phyloP scores from a whole-genome alignment of 2,888 invertebrate species.

The Polyommatus iphigenia region DNA sequence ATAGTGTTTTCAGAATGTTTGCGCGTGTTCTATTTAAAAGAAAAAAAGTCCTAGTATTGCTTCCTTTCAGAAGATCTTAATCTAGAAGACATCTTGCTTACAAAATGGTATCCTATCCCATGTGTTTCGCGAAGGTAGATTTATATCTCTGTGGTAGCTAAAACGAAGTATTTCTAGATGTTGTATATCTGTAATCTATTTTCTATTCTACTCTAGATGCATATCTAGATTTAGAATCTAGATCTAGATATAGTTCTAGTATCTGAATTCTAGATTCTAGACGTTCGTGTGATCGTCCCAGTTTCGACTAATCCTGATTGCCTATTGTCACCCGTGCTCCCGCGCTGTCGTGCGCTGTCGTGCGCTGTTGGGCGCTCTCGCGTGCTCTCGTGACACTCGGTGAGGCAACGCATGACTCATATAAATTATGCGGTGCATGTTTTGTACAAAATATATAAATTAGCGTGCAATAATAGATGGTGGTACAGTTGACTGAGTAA shows the following conservation, averaged over 20 bases:
- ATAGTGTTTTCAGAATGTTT: too few species aligned
- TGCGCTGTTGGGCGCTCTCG: conserved; percentile 52
- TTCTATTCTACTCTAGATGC: background rate
- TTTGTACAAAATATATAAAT: conserved; percentile 60
- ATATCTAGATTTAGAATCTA: background rate
- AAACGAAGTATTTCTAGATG: background rate
- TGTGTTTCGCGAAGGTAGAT: too few species aligned
- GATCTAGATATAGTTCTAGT: too few species aligned
- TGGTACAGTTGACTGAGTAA: conserved; percentile 30
- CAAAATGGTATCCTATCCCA: too few species aligned
- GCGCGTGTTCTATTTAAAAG: too few species aligned
- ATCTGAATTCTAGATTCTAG: background rate
- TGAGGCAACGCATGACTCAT: conserved; percentile 56
- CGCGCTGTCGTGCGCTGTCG: conserved; percentile 48
- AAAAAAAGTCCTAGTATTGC: background rate
- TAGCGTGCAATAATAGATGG: conserved; percentile 44
- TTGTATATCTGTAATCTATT: background rate
- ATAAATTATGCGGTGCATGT: conserved; percentile 60
- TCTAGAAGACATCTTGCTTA: background rate
- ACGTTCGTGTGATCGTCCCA: conserved; percentile 32
- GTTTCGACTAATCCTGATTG: conserved; percentile 57
- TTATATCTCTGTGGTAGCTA: too few species aligned
- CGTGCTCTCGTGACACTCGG: conserved; percentile 58
- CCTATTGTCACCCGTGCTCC: conserved; percentile 55
- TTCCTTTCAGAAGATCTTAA: background rate